Conservation (phyloP, 2,113 vertebrate species). For the Nycticorax nycticorax region DNA sequence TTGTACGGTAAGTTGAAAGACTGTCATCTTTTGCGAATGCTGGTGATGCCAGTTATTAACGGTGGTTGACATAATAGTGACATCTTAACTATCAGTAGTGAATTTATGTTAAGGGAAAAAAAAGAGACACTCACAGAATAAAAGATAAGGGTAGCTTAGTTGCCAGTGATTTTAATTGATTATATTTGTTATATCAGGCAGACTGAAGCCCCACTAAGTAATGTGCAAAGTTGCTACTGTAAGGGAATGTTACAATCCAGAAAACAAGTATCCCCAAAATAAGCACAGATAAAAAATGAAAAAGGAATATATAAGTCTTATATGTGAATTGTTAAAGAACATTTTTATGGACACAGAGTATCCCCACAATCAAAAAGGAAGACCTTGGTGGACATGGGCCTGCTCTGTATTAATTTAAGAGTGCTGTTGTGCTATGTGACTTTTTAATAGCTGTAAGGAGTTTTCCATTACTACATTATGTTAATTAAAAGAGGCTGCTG, state of each 20-base stretch:
- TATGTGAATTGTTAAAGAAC: not conserved
- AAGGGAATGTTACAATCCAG: not conserved
- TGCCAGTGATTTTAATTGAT: not conserved
- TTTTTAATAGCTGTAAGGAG: not conserved
- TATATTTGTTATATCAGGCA: not conserved
- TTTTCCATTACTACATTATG: not conserved
- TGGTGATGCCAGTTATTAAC: not conserved
- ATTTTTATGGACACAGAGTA: not conserved
- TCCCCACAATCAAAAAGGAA: not conserved
- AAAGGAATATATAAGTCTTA: not conserved
- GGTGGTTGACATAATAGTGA: not conserved
- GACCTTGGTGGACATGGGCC: not conserved
- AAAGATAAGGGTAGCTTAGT: not conserved
- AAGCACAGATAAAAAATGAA: not conserved
- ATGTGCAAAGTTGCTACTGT: not conserved
- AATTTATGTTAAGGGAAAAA: not conserved
- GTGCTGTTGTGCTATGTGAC: not conserved
- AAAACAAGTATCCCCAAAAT: not conserved
- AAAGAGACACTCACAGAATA: not conserved
- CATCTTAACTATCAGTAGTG: not conserved
- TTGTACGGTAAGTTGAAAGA: not conserved
- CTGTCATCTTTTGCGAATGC: not conserved
- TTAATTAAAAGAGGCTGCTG: conserved; percentile 15
- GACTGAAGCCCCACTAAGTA: not conserved
- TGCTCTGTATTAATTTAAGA: not conserved